Conservation (phyloP, 2,113 vertebrate genomes). For the Myanophis thanlyinensis region DNA sequence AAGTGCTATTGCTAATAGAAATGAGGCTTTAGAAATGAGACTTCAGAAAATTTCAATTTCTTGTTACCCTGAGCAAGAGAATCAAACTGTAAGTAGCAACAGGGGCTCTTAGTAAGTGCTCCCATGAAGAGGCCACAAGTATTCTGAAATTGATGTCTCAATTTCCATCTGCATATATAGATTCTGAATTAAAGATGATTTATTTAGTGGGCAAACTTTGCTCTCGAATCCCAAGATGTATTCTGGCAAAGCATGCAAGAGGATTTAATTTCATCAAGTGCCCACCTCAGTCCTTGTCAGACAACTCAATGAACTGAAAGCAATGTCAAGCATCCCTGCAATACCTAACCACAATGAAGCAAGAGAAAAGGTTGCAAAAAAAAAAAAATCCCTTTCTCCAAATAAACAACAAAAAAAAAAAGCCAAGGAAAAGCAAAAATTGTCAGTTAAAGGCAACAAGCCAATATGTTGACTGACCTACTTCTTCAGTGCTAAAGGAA, state of each 20-base stretch:
- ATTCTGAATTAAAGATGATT: background rate
- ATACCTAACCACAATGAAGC: background rate
- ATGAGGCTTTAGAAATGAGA: background rate
- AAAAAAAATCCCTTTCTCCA: background rate
- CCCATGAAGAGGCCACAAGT: background rate
- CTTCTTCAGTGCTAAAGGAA: background rate
- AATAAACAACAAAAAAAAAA: background rate
- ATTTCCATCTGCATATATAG: background rate
- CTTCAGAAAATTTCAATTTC: background rate
- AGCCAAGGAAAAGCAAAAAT: background rate
- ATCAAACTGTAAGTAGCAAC: background rate
- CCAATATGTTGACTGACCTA: background rate
- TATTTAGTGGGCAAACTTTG: background rate
- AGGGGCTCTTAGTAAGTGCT: background rate
- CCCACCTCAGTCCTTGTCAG: background rate
- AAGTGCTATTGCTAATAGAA: too few relatives aligned
- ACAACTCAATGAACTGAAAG: background rate
- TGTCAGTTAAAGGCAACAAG: background rate
- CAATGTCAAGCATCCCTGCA: background rate
- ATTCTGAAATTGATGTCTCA: background rate
- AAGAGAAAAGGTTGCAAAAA: background rate
- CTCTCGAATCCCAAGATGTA: background rate
- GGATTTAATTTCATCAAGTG: background rate
- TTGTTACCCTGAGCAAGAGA: background rate
- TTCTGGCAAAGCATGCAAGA: background rate